A percentile compares a stretch with the other conserved stretches of the same genome.
phyloP scores from a whole-genome alignment of 2,888 invertebrate species.

The Unio delphinus region DNA sequence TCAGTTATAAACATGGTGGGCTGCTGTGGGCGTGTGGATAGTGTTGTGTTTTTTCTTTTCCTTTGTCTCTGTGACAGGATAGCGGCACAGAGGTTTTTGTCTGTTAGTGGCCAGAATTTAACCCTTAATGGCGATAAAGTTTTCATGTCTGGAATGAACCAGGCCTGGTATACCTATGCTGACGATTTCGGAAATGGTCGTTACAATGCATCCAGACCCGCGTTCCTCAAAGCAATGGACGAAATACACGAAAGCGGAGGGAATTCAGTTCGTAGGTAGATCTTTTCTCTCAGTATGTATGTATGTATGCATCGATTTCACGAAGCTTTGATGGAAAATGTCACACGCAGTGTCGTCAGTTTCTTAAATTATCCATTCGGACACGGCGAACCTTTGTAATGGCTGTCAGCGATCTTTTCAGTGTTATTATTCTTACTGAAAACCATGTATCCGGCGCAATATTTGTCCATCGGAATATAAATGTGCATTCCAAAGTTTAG shows the following conservation, averaged over 20 bases:
- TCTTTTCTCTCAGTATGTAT: not conserved
- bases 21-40: too few species aligned
- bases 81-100: constrained; percentile 20
- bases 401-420: too few species aligned
- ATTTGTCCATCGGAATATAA: too few species aligned
- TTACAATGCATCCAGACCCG: constrained; percentile 23
- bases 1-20: too few species aligned
- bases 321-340: too few species aligned
- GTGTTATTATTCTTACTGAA: too few species aligned
- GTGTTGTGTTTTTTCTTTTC: not conserved
- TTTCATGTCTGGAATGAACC: constrained; percentile 43
- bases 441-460: too few species aligned
- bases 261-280: constrained; percentile 37
- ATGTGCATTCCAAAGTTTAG: too few species aligned
- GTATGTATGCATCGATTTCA: too few species aligned
- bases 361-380: too few species aligned
- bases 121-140: constrained; percentile 37
- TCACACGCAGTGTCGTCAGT: too few species aligned
- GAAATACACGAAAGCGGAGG: constrained; percentile 29
- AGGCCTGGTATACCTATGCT: constrained; percentile 39
- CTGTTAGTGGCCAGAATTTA: constrained; percentile 23
- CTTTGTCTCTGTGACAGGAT: constrained; percentile 13
- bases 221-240: constrained; percentile 24
- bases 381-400: too few species aligned
- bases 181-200: constrained; percentile 35